These are phyloP conservation scores for Muschampia plurimacula DNA, from an alignment of 2,888 invertebrate species.

Conservation along the genomic window DNA sequence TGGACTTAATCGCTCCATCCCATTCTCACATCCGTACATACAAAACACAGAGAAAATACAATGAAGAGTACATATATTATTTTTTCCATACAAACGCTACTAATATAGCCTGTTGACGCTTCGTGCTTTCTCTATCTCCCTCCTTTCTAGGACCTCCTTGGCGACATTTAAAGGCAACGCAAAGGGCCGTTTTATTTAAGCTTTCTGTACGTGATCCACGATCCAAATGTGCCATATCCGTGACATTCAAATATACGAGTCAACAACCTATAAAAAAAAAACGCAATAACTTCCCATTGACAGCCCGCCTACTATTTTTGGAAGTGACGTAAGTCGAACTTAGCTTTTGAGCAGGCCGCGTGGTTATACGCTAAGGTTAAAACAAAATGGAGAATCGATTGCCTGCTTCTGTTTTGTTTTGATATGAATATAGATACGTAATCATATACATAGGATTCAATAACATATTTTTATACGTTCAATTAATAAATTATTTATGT, in stretches of 20 bases:
- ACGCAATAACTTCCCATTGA: conserved; percentile 76
- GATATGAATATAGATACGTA: not conserved
- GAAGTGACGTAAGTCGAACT: conserved; percentile 71
- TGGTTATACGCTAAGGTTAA: conserved; percentile 16
- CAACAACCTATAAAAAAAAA: conserved; percentile 78
- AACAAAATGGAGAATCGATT: conserved; percentile 16
- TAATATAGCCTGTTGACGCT: too few species aligned
- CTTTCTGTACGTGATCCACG: not conserved
- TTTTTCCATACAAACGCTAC: too few species aligned
- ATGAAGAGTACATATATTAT: not conserved
- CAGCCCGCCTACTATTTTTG: conserved; percentile 71
- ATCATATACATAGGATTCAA: not conserved
- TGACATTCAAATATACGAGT: conserved; percentile 78
- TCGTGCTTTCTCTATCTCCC: too few species aligned
- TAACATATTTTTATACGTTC: too few species aligned
- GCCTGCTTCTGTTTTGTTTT: conserved; percentile 16
- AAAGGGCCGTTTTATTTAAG: too few species aligned
- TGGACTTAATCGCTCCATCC: conserved; percentile 15
- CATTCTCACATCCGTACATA: not conserved
- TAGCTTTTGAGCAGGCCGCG: conserved; percentile 40
- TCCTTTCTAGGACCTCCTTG: too few species aligned
- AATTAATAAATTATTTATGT: too few species aligned
- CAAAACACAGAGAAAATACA: not conserved
- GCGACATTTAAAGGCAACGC: not conserved
- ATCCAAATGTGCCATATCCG: conserved; percentile 53